Evolutionary conservation across 2,797 vertebrate species (phyloP).

Genomic region (Falco peregrinus): DNA sequence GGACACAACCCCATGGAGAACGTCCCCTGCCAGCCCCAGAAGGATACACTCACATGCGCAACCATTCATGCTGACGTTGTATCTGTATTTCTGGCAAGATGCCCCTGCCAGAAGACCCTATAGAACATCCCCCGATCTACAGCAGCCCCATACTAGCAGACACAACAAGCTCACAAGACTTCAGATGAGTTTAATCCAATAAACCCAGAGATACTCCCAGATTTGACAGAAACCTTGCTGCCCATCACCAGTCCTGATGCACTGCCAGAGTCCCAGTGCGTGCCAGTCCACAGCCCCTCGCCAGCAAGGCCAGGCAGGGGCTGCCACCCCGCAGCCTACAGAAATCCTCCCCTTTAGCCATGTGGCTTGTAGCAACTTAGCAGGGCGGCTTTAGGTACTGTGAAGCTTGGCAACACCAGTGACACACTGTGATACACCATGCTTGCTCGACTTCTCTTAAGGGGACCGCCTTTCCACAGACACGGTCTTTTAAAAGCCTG

Average conservation of each 20-base stretch:
- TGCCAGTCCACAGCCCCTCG: fast-evolving
- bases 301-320: background rate
- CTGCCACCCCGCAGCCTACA: background rate
- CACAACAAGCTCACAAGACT: background rate
- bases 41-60: background rate
- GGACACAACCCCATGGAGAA: fast-evolving
- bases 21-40: background rate
- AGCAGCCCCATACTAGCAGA: background rate
- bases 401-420: fast-evolving
- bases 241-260: background rate
- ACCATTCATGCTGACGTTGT: no score
- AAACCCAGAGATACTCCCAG: background rate
- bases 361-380: background rate
- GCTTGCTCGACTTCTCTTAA: background rate
- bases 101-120: background rate
- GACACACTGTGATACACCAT: fast-evolving
- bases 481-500: background rate
- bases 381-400: background rate
- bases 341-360: background rate
- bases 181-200: background rate
- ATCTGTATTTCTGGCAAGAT: background rate
- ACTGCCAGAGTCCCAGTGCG: background rate
- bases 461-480: background rate
- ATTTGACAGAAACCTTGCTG: background rate
- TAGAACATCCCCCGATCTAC: background rate